Evolutionary conservation across 2,113 vertebrate genomes (phyloP), one percentile per base, ranked within the genome.

Genomic region (Ariopsis seemanni): DNA sequence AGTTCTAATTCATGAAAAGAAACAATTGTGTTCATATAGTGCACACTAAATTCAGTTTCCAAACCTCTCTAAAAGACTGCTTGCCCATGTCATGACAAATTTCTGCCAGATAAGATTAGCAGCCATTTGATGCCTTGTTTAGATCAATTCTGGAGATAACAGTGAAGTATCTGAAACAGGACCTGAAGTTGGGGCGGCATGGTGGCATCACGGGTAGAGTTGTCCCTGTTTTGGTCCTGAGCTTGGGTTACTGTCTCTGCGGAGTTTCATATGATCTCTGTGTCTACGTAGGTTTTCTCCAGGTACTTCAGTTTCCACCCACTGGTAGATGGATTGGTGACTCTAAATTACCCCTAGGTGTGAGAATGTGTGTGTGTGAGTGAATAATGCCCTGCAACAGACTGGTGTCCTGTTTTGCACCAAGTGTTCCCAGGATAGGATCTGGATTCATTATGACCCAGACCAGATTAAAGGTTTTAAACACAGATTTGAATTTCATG

Each of bases 271-370:
- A 80, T 58, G 55, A 58, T 30, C 78, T 34, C n/a, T 20, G 1
- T 15, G 25, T 55, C 25, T 78, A 27, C 55, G 75, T 55, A 52
- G 75, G 12, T 27, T 79, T 27, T n/a, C 14, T 55, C 52, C 53
- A 34, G n/a, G 53, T 30, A 58, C n/a, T 80, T 58, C 27, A 58
- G 34, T 58, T 80, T 80, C 78, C 75, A 15, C 75, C 75, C 25
- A 55, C 75, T 79, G 50, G 52, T 14, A 79, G 75, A 79, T 55
- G 75, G 75, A 79, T 55, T 79, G 12, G 75, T 79, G 75, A 79
- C 20, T 79, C 14, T 9, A 55, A 79, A 55, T 78, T 78, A 78
- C 50, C 75, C 50, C 11, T 52, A 78, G 74, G 9, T 25, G 48
- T 11, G 5, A 1, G 18, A 22, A 18, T 22, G 71, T 74, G 17